Evolutionary conservation across 1,140 invertebrate genomes (phyloP), one percentile per base, ranked within the genome.

Genomic region (Drosophila littoralis): DNA sequence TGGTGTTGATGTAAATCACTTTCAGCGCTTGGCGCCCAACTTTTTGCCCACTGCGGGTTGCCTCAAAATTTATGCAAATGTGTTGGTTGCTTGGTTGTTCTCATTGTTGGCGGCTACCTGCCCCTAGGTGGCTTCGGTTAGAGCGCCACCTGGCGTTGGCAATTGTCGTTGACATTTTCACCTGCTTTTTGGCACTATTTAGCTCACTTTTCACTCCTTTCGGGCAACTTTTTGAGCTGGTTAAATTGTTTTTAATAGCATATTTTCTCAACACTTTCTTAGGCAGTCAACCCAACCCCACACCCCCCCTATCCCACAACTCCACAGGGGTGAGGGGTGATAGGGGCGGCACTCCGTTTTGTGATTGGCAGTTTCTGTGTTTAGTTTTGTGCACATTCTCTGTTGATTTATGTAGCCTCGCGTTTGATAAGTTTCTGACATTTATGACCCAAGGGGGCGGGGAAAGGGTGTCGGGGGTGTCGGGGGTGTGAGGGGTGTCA

Each of bases 91-190:
- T 28, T 3, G 22, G 22, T 77, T 82, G 80, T 82, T 78, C 57
- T 51, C 68, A 75, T 74, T 82, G 80, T 67, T 77, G 17, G 50
- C 12, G 32, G 48, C 22, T 15, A 52, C 50, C 50, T 15, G 50
- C 8, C 51, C 15, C 51, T 54, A 38, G 33, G 51, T 54, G 51
- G 55, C 36, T 65, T 32, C 63, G 67, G 58, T 35, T 71, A 42
- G 36, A 57, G 45, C 67, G 70, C 55, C 74, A 76, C 74, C 75
- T 70, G 72, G 75, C 60, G 63, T 15, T 71, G 80, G 81, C 83
- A 89, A 88, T 88, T 86, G 84, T 79, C 77, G 84, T 83, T 88
- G 83, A 83, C 80, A 89, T 85, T 85, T 77, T 85, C 81, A 77
- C 81, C 77, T 85, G 81, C 66, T 79, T 64, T 66, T 73, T 59